Conservation (phyloP, 2,797 vertebrate genomes). For the Poeciliopsis gracilis region DNA sequence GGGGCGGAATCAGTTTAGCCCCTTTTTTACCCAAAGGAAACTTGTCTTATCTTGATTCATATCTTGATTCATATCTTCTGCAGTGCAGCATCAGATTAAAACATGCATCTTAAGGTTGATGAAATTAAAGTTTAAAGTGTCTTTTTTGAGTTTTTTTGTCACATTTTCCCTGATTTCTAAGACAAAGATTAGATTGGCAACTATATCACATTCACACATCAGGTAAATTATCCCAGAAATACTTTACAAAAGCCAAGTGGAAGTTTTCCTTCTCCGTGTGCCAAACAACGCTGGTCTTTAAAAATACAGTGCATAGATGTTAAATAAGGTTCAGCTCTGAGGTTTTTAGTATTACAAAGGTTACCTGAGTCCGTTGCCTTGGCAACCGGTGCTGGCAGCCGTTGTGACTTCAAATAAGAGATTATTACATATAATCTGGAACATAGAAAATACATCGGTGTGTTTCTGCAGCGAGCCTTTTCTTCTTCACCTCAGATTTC, state of each 20-base stretch:
- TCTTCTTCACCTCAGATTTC: neutral
- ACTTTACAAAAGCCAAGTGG: neutral
- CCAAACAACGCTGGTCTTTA: neutral
- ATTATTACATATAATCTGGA: neutral
- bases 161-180: neutral
- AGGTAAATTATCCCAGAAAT: neutral
- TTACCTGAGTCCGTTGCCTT: neutral
- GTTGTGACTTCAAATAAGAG: neutral
- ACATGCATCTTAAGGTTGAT: neutral
- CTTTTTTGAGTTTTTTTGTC: neutral
- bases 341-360: neutral
- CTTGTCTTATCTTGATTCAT: neutral
- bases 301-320: neutral
- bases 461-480: neutral
- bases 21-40: neutral
- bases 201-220: neutral
- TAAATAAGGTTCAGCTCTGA: neutral
- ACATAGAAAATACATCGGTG: neutral
- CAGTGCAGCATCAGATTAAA: neutral
- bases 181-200: neutral
- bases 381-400: neutral
- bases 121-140: neutral
- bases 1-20: neutral
- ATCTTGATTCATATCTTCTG: neutral
- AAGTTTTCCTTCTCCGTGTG: neutral